These are phyloP conservation scores for Amphipoea oculea DNA, from an alignment of 2,888 invertebrate species.

Conservation along the genomic window DNA sequence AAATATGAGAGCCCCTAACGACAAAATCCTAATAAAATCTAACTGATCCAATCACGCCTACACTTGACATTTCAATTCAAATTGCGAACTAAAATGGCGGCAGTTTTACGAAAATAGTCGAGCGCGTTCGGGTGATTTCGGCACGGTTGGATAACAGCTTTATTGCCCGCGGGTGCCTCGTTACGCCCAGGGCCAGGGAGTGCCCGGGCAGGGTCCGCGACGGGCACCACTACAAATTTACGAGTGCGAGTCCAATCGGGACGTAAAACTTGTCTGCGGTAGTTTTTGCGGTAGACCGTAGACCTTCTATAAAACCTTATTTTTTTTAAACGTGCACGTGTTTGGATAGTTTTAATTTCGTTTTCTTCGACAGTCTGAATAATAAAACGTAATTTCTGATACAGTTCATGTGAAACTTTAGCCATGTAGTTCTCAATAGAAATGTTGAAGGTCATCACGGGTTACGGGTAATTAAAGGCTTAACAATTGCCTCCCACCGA, in stretches of 20 bases:
- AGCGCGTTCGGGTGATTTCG: conserved; percentile 63
- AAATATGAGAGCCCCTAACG: conserved; percentile 38
- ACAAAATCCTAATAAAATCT: conserved; percentile 69
- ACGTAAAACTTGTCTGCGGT: conserved; percentile 43
- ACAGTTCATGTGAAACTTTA: conserved; percentile 8
- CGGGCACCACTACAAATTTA: conserved; percentile 65
- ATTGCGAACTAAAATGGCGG: conserved; percentile 66
- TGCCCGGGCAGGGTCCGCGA: conserved; percentile 46
- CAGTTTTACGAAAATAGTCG: conserved; percentile 60
- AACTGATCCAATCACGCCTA: conserved; percentile 67
- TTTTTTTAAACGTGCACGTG: neutral
- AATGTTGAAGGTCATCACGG: conserved; percentile 11
- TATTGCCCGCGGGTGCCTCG: conserved; percentile 70
- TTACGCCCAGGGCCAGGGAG: conserved; percentile 63
- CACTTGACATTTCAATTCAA: conserved; percentile 75
- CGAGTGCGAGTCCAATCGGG: conserved; percentile 51
- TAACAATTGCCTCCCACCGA: conserved; percentile 14
- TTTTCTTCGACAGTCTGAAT: neutral
- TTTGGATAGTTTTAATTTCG: neutral
- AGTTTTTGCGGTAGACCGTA: conserved; percentile 30
- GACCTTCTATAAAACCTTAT: neutral
- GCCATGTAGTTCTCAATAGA: neutral
- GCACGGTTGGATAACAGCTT: conserved; percentile 67
- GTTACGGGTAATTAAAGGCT: neutral
- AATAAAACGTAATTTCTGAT: neutral